phyloP scores from a whole-genome alignment of 2,113 vertebrate species.

The Fulica atra region DNA sequence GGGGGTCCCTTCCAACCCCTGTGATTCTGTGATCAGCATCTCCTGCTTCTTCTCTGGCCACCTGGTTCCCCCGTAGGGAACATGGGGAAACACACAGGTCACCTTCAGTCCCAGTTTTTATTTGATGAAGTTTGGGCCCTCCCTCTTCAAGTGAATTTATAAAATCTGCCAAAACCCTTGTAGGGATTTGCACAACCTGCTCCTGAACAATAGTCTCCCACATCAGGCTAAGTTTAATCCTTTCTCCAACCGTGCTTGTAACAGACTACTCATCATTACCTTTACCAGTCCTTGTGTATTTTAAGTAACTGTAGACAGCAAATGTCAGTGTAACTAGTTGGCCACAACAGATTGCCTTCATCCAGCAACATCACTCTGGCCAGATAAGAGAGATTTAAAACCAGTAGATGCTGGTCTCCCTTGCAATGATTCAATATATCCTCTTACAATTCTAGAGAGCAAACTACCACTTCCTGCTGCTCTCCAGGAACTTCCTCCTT shows the following conservation, averaged over 20 bases:
- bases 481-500: neutral
- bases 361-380: neutral
- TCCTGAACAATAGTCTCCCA: accelerated
- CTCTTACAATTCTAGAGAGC: neutral
- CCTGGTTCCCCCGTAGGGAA: no score
- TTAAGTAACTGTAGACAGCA: accelerated
- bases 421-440: accelerated
- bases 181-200: neutral
- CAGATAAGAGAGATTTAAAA: neutral
- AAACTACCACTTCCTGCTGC: neutral
- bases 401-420: neutral
- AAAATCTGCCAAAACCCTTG: neutral
- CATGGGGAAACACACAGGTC: neutral
- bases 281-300: neutral
- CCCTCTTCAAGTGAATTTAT: neutral
- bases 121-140: neutral
- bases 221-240: neutral
- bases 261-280: neutral
- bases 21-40: neutral
- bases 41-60: neutral
- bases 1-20: no score
- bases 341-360: neutral
- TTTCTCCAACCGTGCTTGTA: neutral
- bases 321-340: neutral
- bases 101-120: accelerated